Evolutionary conservation across 2,113 vertebrate genomes (phyloP).

Genomic region (Dasyurus viverrinus): DNA sequence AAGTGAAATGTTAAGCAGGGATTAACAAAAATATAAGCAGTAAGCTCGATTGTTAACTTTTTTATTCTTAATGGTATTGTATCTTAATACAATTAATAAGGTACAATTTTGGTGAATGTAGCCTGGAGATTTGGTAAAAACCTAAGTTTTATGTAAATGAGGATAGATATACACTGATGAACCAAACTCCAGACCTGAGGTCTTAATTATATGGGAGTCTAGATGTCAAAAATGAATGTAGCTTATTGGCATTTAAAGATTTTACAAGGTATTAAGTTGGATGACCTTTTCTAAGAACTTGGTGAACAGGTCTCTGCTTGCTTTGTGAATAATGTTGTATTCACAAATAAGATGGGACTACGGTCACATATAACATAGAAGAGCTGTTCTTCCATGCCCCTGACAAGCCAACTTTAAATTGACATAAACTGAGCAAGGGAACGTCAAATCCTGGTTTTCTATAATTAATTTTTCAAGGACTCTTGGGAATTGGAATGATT

Average conservation of each 20-base stretch:
- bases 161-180: conserved; percentile 67
- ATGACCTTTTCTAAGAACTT: conserved; percentile 43
- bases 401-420: not conserved
- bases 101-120: conserved; percentile 3
- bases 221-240: conserved; percentile 63
- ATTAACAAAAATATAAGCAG: conserved; percentile 74
- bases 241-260: conserved; percentile 49
- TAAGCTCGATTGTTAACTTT: conserved; percentile 70
- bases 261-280: conserved; percentile 45
- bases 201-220: conserved; percentile 73
- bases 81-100: no score
- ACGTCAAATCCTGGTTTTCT: not conserved
- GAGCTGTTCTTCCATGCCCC: not conserved
- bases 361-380: conserved; percentile 24
- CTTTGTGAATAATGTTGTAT: not conserved
- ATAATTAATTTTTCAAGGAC: not conserved
- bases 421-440: not conserved
- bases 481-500: not conserved
- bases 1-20: conserved; percentile 77
- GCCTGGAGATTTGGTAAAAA: conserved; percentile 64
- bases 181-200: conserved; percentile 56
- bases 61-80: conserved; percentile 66
- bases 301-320: conserved; percentile 61
- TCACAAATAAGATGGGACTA: conserved; percentile 26
- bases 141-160: conserved; percentile 74